Conservation (phyloP, 2,888 invertebrate species). For the Ellobium chinense region DNA sequence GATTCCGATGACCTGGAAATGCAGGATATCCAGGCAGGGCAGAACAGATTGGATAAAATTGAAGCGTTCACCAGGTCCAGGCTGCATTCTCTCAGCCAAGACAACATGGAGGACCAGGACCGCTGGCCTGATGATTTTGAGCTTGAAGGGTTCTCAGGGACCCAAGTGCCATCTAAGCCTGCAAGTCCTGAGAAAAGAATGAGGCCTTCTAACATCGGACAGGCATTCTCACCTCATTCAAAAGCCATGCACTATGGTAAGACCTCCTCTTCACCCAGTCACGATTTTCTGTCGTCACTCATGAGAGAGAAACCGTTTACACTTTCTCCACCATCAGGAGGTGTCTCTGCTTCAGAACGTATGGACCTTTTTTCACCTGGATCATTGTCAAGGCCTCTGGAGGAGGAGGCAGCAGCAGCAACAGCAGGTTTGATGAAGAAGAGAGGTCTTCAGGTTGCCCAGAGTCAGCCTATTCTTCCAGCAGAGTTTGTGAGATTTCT, state of each 20-base stretch:
- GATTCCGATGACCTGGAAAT: conserved; percentile 58
- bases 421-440: neutral
- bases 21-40: conserved; percentile 58
- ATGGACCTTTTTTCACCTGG: neutral
- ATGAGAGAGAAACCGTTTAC: neutral
- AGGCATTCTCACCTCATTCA: neutral
- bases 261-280: neutral
- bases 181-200: neutral
- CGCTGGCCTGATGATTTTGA: conserved; percentile 29
- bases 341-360: neutral
- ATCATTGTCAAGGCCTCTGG: neutral
- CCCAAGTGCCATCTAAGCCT: neutral
- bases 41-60: conserved; percentile 57
- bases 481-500: conserved; percentile 16
- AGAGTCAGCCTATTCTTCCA: conserved; percentile 12
- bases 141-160: neutral
- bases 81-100: conserved; percentile 1
- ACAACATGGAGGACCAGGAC: neutral
- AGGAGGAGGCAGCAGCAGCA: neutral
- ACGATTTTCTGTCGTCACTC: neutral
- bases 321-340: neutral
- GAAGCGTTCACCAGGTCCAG: conserved; percentile 41
- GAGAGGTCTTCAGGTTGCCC: neutral
- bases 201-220: neutral
- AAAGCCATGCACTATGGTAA: neutral